Conservation (phyloP, 2,797 vertebrate species). For the Muscicapa striata region DNA sequence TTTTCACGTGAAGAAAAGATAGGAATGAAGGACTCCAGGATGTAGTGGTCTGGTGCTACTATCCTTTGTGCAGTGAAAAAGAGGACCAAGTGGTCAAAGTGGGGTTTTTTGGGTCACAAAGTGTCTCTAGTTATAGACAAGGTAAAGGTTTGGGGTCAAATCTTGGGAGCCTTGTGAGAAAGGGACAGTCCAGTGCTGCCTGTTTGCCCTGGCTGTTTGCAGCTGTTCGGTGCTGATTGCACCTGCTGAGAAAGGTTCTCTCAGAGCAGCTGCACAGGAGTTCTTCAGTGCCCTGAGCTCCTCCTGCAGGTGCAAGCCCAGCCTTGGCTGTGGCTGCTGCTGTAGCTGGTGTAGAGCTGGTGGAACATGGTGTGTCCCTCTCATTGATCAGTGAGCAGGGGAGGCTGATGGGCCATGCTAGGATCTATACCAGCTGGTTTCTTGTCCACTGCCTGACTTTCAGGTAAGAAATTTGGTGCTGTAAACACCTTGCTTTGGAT, state of each 20-base stretch:
- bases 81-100: neutral
- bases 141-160: neutral
- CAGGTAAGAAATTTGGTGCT: neutral
- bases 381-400: neutral
- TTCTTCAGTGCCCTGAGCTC: neutral
- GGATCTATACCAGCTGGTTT: neutral
- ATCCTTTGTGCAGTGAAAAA: neutral
- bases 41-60: neutral
- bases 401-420: rapidly evolving
- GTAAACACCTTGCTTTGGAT: neutral
- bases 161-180: neutral
- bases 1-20: neutral
- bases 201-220: neutral
- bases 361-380: neutral
- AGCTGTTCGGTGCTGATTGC: neutral
- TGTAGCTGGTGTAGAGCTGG: neutral
- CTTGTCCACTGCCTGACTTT: neutral
- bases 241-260: rapidly evolving
- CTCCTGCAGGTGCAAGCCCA: rapidly evolving
- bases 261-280: rapidly evolving
- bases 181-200: neutral
- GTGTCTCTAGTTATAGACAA: neutral
- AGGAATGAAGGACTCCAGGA: neutral
- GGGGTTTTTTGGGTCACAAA: neutral
- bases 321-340: neutral